Conservation (phyloP, 2,113 vertebrate species). For the Sturnus vulgaris region DNA sequence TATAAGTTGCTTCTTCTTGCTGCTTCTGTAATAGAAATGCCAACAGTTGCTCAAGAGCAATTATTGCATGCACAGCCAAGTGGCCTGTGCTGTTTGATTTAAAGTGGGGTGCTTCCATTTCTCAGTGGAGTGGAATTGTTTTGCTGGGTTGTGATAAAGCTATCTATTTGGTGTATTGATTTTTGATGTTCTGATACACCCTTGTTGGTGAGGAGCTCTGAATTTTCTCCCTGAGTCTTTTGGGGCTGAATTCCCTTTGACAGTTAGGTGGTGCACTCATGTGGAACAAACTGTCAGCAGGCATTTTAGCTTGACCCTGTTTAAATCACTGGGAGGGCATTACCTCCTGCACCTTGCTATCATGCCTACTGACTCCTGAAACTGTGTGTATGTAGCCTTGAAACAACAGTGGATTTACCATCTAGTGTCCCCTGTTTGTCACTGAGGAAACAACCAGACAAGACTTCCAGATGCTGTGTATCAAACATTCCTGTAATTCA, state of each 20-base stretch:
- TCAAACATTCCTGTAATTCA: background rate
- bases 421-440: background rate
- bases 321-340: background rate
- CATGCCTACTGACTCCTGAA: background rate
- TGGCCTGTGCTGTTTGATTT: background rate
- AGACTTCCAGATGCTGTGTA: background rate
- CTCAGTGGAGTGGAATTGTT: background rate
- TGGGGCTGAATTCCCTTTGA: background rate
- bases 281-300: background rate
- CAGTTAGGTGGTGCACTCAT: background rate
- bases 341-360: background rate
- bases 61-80: background rate
- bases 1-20: background rate
- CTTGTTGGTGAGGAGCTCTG: background rate
- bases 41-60: background rate
- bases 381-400: background rate
- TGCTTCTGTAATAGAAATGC: slow-evolving; percentile 9
- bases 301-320: background rate
- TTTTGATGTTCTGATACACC: background rate
- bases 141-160: background rate
- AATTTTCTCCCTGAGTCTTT: background rate
- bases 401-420: background rate
- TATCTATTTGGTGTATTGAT: background rate
- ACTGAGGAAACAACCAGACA: background rate
- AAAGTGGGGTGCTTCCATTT: background rate